Percentiles rank a stretch among this genome's conserved stretches.
phyloP scores from a whole-genome alignment of 2,888 invertebrate genomes.

The Xanthorhoe spadicearia region DNA sequence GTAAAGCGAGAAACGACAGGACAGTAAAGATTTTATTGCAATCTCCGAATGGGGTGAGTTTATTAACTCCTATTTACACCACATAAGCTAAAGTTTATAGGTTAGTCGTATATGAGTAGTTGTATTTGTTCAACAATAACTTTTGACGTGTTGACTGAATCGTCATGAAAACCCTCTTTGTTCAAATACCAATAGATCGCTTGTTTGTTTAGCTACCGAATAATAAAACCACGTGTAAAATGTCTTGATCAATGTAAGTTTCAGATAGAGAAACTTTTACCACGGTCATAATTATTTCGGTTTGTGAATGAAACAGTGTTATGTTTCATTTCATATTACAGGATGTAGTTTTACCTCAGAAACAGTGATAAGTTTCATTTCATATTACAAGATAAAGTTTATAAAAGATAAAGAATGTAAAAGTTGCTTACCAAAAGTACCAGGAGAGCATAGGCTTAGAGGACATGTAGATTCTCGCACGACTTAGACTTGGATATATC shows the following conservation, averaged over 20 bases:
- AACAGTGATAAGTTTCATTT: not conserved
- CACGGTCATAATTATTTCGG: not conserved
- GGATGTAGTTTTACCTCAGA: not conserved
- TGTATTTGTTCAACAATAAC: not conserved
- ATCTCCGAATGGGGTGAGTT: not conserved
- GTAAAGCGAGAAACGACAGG: not conserved
- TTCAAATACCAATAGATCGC: too few species aligned
- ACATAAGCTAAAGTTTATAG: not conserved
- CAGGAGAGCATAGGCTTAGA: conserved; percentile 75
- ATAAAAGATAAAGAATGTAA: not conserved
- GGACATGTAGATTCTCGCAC: conserved; percentile 93
- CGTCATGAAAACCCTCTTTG: not conserved
- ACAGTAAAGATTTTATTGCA: not conserved
- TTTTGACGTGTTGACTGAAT: not conserved
- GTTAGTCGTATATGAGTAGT: not conserved
- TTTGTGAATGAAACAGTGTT: not conserved
- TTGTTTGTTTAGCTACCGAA: too few species aligned
- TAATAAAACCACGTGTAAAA: not conserved
- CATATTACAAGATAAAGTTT: too few species aligned
- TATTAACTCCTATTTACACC: not conserved
- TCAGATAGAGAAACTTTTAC: not conserved
- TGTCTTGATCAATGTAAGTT: not conserved
- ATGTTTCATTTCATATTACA: not conserved
- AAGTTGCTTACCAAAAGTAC: conserved; percentile 40
- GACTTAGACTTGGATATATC: conserved; percentile 94